phyloP scores from a whole-genome alignment of 2,888 invertebrate genomes.

The Nemotelus nigrinus region DNA sequence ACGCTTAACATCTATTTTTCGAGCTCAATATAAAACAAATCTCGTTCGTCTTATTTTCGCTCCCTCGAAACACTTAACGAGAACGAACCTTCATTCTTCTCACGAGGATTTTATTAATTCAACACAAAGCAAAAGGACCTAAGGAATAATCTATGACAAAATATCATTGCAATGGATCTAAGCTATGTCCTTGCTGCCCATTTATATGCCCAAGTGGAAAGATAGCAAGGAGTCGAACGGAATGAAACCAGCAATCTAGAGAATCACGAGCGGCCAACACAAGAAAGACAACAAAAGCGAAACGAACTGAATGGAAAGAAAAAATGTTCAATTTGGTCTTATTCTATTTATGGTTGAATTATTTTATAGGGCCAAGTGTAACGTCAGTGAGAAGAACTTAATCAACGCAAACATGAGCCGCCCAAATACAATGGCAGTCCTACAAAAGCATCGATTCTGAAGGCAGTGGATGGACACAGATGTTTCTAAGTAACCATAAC shows the following conservation, averaged over 20 bases:
- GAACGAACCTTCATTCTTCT: neutral
- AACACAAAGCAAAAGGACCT: slow-evolving; percentile 31
- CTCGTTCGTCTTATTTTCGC: neutral
- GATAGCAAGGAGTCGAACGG: neutral
- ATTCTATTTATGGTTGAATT: slow-evolving; percentile 42
- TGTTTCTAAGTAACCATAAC: slow-evolving; percentile 18
- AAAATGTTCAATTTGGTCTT: slow-evolving; percentile 37
- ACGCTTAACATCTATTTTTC: too few relatives aligned
- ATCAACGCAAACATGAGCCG: slow-evolving; percentile 25
- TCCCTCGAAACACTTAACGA: neutral
- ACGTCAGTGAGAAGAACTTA: slow-evolving; percentile 38
- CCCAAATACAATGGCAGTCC: too few relatives aligned
- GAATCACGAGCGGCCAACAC: neutral
- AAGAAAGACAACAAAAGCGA: slow-evolving; percentile 15
- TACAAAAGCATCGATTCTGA: too few relatives aligned
- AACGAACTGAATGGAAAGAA: slow-evolving; percentile 4
- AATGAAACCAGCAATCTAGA: too few relatives aligned
- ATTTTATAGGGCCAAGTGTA: slow-evolving; percentile 28
- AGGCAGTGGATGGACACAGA: slow-evolving; percentile 18
- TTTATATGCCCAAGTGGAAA: neutral
- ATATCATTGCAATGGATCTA: slow-evolving; percentile 14
- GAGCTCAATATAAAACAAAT: too few relatives aligned
- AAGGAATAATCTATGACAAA: neutral
- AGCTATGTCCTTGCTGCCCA: neutral
- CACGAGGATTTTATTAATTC: slow-evolving; percentile 26